Base-by-base conservation (phyloP, 2,797 vertebrate species). In the Chaenodraco wilsoni region DNA sequence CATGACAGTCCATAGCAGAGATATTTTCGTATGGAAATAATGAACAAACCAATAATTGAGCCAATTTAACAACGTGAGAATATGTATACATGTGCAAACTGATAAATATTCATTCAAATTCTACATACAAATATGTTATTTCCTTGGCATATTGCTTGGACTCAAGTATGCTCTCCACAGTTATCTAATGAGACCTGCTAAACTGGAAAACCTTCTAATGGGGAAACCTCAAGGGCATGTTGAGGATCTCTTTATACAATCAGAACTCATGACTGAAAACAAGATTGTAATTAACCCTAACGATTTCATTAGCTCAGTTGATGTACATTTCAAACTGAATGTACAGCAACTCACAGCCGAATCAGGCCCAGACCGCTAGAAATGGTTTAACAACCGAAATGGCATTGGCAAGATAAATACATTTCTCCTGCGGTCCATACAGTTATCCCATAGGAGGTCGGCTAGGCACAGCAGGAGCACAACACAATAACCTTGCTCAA, bases 401-500 rank as follows among this genome's bases (percentile, higher is more conserved):
- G 12, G 3, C 11, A 72, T 65, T 51, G 55, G n/a, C 15, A 44
- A 45, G 10, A 19, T n/a, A 59, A 71, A 74, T 33, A 23, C 49
- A 12, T 21, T 33, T 15, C 43, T 17, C 2, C 41, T 45, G 3
- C 49, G 27, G 27, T 37, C 40, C 15, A 33, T 58, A 57, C 12
- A 50, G 41, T 56, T 43, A 57, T 70, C 16, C n/a, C 52, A 56
- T 45, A 14, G 27, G 16, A 55, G n/a, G 15, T 15, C 21, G 12
- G 31, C 17, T 44, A 13, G 8, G 48, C 48, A 69, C 55, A 61
- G 52, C 49, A 59, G 61, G 9, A 41, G 52, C 2, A 3, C 15
- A 37, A 33, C 58, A 7, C 66, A 78, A 74, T 62, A 67, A 56
- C 52, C 62, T 44, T 52, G 55, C 49, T 74, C 23, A 74, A 59